Conservation (phyloP, 2,888 invertebrate genomes). For the Melitaea athalia region DNA sequence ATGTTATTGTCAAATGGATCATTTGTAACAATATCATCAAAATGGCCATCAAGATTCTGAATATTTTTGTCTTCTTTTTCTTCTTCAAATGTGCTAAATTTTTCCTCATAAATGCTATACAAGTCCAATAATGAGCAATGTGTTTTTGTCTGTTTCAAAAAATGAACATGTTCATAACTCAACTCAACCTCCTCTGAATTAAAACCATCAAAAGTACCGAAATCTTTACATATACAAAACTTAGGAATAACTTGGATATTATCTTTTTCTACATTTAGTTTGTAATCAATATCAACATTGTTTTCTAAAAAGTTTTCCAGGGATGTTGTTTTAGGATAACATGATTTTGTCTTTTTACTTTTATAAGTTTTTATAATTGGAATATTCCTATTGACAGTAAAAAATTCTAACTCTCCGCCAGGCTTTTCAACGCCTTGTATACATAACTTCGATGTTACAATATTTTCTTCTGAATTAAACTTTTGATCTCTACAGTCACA, state of each 20-base stretch:
- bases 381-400: slow-evolving; percentile 17
- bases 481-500: slow-evolving; percentile 24
- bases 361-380: slow-evolving; percentile 54
- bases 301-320: slow-evolving; percentile 21
- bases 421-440: slow-evolving; percentile 70
- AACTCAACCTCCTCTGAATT: slow-evolving; percentile 42
- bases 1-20: slow-evolving; percentile 6
- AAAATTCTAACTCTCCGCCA: slow-evolving; percentile 51
- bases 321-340: slow-evolving; percentile 6
- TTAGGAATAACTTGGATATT: slow-evolving; percentile 32
- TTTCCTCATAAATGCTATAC: slow-evolving; percentile 57
- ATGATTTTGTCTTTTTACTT: slow-evolving; percentile 36
- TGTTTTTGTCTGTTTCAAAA: slow-evolving; percentile 48
- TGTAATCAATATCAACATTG: slow-evolving; percentile 35
- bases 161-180: slow-evolving; percentile 66
- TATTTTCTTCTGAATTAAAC: slow-evolving; percentile 30
- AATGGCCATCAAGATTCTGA: background rate
- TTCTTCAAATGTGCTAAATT: slow-evolving; percentile 12
- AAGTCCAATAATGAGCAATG: slow-evolving; percentile 50
- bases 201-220: slow-evolving; percentile 57
- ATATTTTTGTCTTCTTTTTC: slow-evolving; percentile 9
- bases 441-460: slow-evolving; percentile 56
- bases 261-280: slow-evolving; percentile 25
- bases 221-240: slow-evolving; percentile 68
- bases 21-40: slow-evolving; percentile 1